These are phyloP conservation scores for Pelvicachromis taeniatus DNA, from an alignment of 2,113 vertebrate genomes.

Conservation along the genomic window DNA sequence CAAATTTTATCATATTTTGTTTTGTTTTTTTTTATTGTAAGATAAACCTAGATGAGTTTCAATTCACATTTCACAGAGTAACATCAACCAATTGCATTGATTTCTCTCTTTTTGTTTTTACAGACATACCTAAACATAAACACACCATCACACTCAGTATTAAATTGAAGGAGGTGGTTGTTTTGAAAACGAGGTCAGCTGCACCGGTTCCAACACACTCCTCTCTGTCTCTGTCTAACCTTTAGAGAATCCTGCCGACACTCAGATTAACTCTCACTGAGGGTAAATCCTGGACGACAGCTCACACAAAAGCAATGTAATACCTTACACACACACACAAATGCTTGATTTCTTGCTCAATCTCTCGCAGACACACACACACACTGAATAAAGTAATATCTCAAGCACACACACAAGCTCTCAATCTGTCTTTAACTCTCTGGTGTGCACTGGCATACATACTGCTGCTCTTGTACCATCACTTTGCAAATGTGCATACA, in stretches of 20 bases:
- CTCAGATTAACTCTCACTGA: conserved; percentile 57
- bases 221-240: conserved; percentile 45
- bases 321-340: background rate
- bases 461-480: conserved; percentile 10
- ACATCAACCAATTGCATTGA: background rate
- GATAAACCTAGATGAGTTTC: background rate
- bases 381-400: conserved; percentile 30
- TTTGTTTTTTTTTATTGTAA: background rate
- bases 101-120: background rate
- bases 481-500: conserved; percentile 47
- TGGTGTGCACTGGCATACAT: conserved; percentile 3
- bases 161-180: conserved; percentile 18
- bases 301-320: conserved; percentile 20
- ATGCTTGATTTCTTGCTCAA: conserved; percentile 5
- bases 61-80: background rate
- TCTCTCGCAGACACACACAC: background rate
- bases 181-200: conserved; percentile 56
- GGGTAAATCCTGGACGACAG: conserved; percentile 64
- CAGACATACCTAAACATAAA: background rate
- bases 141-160: background rate
- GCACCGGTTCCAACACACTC: conserved; percentile 32
- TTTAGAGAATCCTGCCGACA: conserved; percentile 57
- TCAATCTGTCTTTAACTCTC: conserved; percentile 43
- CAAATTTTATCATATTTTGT: background rate
- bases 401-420: conserved; percentile 26